Base-by-base conservation (phyloP, 2,113 vertebrate genomes). In the Rhizomys pruinosus region DNA sequence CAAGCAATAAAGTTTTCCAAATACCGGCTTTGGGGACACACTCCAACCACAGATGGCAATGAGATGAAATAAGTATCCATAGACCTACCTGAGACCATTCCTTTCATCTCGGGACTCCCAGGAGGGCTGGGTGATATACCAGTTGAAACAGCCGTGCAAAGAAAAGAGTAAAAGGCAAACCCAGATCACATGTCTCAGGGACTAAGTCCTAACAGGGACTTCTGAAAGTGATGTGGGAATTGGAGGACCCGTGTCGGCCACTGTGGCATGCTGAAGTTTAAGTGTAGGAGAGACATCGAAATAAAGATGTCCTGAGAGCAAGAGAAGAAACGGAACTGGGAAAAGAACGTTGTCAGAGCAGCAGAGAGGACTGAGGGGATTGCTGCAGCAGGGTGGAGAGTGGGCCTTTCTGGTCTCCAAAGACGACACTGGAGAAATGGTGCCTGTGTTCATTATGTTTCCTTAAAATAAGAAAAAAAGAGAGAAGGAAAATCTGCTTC, bases 401-500 rank as follows among this genome's bases (percentile, higher is more conserved):
- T 61, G 27, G 73, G 2, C 20, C n/a, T 68, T 85, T 57, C 25
- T 4, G 25, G 25, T 8, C 66, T 64, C 1, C 0, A 15, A n/a
- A 42, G 12, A 94, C 87, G 69, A 87, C 71, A 69, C 39, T 27
- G 55, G 27, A 69, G 63, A 86, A 82, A 57, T 11, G 27, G 17
- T 68, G 25, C 57, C 61, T 42, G 19, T 11, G 39, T 29, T 73
- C 61, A 72, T 29, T 55, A 76, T 57, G 57, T 86, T 89, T 77
- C 71, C 71, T 91, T 77, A 52, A 71, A 88, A 69, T 39, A 63
- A 55, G 8, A n/a, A 61, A 89, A 42, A 89, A 47, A 39, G 13
- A 81, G 27, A 79, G 39, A 91, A 42, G 78, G 63, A 15, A 74
- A 89, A 84, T 42, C 55, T 63, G 39, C 71, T 92, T 73, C 7